Evolutionary conservation across 2,797 vertebrate species (phyloP).

Genomic region (Zalophus californianus): DNA sequence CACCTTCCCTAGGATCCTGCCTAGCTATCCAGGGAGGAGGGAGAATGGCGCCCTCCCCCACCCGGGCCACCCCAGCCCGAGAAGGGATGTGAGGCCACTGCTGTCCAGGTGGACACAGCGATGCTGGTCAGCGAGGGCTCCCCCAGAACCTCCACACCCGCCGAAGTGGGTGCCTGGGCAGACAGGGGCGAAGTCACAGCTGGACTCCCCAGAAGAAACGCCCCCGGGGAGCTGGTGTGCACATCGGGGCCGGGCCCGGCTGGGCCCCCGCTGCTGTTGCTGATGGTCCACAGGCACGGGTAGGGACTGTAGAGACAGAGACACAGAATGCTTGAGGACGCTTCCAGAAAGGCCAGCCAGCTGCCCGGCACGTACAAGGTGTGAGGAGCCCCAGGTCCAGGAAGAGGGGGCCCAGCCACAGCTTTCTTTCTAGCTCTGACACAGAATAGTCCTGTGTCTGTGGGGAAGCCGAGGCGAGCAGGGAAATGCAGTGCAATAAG

Average conservation of each 20-base stretch:
- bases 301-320: slow-evolving; percentile 90
- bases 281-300: slow-evolving; percentile 95
- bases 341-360: neutral
- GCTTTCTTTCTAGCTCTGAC: neutral
- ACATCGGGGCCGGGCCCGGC: slow-evolving; percentile 83
- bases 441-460: neutral
- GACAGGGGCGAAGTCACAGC: slow-evolving; percentile 87
- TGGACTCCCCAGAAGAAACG: slow-evolving; percentile 87
- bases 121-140: slow-evolving; percentile 89
- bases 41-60: slow-evolving; percentile 56
- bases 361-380: fast-evolving
- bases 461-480: neutral
- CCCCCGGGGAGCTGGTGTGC: slow-evolving; percentile 81
- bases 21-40: slow-evolving; percentile 65
- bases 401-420: fast-evolving
- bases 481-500: fast-evolving
- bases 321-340: neutral
- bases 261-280: slow-evolving; percentile 89
- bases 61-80: slow-evolving; percentile 76
- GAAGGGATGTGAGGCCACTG: slow-evolving; percentile 91
- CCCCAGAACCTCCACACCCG: slow-evolving; percentile 88
- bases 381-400: fast-evolving
- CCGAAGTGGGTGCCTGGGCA: slow-evolving; percentile 86
- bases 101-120: slow-evolving; percentile 90
- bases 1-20: neutral